phyloP scores from a whole-genome alignment of 2,797 vertebrate species.

The Chloroceryle inda region DNA sequence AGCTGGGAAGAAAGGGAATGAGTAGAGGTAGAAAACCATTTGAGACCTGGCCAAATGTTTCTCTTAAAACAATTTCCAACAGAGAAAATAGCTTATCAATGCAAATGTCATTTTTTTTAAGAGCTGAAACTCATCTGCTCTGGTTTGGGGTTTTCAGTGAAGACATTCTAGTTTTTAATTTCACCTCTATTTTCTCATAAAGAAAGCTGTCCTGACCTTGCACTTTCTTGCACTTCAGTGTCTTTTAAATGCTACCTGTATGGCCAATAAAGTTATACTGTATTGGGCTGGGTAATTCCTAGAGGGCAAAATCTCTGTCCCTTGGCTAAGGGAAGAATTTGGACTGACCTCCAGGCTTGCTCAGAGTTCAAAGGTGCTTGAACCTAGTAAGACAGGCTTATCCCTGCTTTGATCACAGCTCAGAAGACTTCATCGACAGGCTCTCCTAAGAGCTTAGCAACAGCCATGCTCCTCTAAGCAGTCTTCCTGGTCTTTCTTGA shows the following conservation, averaged over 20 bases:
- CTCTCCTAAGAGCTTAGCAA: not conserved
- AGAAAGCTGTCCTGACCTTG: not conserved
- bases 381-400: not conserved
- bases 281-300: not conserved
- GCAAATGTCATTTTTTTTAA: not conserved
- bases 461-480: not conserved
- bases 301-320: not conserved
- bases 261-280: not conserved
- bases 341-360: not conserved
- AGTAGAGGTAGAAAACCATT: not conserved
- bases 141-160: not conserved
- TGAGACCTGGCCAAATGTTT: not conserved
- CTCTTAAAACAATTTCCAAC: not conserved
- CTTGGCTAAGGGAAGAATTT: not conserved
- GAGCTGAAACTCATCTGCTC: not conserved
- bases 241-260: not conserved
- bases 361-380: not conserved
- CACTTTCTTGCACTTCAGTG: not conserved
- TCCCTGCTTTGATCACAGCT: not conserved
- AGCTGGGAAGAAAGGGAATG: not conserved
- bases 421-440: not conserved
- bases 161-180: not conserved
- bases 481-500: not conserved
- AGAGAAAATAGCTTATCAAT: not conserved
- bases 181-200: not conserved